These are phyloP conservation scores for Aurelia sp. DNA, from an alignment of 30 jellyfish, hydroid and myxozoan species.

Conservation along the genomic window DNA sequence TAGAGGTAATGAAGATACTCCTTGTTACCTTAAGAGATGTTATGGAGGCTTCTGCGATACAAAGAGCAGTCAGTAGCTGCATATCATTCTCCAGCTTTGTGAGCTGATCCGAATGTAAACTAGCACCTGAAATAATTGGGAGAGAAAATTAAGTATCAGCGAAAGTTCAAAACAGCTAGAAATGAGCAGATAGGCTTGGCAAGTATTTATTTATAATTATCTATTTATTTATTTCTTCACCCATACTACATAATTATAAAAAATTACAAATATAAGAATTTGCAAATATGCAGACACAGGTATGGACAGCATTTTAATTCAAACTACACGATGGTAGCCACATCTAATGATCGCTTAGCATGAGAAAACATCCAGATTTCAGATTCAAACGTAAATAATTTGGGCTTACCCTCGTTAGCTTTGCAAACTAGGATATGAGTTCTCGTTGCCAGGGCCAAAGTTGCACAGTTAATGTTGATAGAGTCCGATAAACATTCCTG, in stretches of 20 bases:
- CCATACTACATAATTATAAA: too few species aligned
- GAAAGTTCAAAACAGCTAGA: too few species aligned
- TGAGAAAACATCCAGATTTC: background rate
- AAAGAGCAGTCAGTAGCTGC: constrained; percentile 59
- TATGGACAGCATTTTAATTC: too few species aligned
- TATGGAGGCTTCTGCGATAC: constrained; percentile 68
- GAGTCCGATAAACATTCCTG: constrained; percentile 66
- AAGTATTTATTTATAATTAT: too few species aligned
- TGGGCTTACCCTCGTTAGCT: constrained; percentile 37
- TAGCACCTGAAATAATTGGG: constrained; percentile 19
- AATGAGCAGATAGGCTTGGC: too few species aligned
- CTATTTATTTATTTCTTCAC: too few species aligned
- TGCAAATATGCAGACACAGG: too few species aligned
- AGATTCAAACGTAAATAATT: background rate
- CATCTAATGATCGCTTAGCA: too few species aligned
- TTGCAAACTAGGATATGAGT: constrained; percentile 39
- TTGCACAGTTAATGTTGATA: constrained; percentile 40
- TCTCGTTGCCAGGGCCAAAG: constrained; percentile 74
- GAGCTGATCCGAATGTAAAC: constrained; percentile 44
- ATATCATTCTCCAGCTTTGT: constrained; percentile 52
- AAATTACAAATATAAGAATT: too few species aligned
- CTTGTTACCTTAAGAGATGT: constrained; percentile 57
- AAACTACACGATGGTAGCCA: too few species aligned
- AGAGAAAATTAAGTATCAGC: too few species aligned
- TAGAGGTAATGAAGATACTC: too few species aligned